Conservation (phyloP, 2,113 vertebrate species). For the Semnornis frantzii region DNA sequence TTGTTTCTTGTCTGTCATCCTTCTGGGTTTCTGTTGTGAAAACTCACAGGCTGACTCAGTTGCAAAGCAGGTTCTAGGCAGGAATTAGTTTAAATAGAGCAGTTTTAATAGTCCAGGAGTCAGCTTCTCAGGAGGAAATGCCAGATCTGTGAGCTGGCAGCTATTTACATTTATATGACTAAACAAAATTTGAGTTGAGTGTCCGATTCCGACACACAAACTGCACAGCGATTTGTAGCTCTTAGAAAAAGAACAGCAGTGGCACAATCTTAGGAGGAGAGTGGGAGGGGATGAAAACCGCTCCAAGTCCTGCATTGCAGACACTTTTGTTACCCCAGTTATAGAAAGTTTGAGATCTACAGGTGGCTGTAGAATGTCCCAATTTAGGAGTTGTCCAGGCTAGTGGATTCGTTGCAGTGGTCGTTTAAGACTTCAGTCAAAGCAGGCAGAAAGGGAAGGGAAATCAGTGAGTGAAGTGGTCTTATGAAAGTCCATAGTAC, state of each 20-base stretch:
- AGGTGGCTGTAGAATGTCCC: not conserved
- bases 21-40: constrained; percentile 33
- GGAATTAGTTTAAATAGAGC: constrained; percentile 29
- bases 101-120: constrained; percentile 33
- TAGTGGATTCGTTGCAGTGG: not conserved
- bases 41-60: constrained; percentile 36
- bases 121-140: constrained; percentile 44
- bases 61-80: constrained; percentile 42
- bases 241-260: not conserved
- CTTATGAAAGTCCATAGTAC: not conserved
- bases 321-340: not conserved
- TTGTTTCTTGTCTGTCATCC: not conserved
- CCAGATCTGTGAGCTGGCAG: not conserved
- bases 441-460: not conserved
- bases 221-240: not conserved
- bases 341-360: not conserved
- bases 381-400: not conserved
- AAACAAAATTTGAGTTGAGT: not conserved
- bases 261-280: not conserved
- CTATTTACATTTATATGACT: not conserved
- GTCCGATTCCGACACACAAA: not conserved
- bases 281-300: not conserved
- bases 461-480: not conserved
- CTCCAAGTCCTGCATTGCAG: not conserved
- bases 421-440: not conserved